phyloP scores from a whole-genome alignment of 2,888 invertebrate genomes.

The Lordiphosa fenestrarum region DNA sequence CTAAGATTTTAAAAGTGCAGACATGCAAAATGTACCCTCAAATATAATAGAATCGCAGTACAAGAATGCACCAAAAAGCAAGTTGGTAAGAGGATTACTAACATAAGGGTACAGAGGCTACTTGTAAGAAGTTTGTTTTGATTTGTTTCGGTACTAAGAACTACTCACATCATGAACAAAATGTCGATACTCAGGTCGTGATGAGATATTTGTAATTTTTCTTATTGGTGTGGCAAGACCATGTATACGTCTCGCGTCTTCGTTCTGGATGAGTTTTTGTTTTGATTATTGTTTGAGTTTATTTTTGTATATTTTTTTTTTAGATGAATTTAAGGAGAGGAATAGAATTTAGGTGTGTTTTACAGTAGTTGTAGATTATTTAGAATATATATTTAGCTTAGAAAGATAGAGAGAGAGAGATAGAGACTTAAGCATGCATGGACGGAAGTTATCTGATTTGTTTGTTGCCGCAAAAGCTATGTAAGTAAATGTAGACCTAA shows the following conservation, averaged over 20 bases:
- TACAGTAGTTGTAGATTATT: constrained; percentile 42
- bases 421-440: constrained; percentile 39
- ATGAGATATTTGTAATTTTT: constrained; percentile 81
- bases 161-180: constrained; percentile 81
- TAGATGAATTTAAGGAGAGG: constrained; percentile 62
- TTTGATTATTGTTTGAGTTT: constrained; percentile 37
- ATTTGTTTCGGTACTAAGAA: constrained; percentile 59
- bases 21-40: no score
- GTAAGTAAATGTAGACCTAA: constrained; percentile 7
- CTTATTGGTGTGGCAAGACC: constrained; percentile 81
- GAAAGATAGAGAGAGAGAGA: background rate
- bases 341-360: constrained; percentile 68
- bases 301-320: constrained; percentile 32
- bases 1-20: no score
- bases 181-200: constrained; percentile 81
- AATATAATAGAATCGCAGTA: no score
- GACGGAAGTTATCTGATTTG: constrained; percentile 10
- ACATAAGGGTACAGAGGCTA: no score
- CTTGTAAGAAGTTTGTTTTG: background rate
- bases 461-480: constrained; percentile 48
- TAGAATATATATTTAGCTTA: constrained; percentile 11
- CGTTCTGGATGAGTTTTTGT: constrained; percentile 79
- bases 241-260: constrained; percentile 81
- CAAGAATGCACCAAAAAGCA: no score
- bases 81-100: constrained; percentile 8